Percentiles rank a stretch among this genome's conserved stretches.
These are phyloP conservation scores for Tetranychus urticae DNA, from an alignment of 1,140 invertebrate genomes.

Conservation along the genomic window DNA sequence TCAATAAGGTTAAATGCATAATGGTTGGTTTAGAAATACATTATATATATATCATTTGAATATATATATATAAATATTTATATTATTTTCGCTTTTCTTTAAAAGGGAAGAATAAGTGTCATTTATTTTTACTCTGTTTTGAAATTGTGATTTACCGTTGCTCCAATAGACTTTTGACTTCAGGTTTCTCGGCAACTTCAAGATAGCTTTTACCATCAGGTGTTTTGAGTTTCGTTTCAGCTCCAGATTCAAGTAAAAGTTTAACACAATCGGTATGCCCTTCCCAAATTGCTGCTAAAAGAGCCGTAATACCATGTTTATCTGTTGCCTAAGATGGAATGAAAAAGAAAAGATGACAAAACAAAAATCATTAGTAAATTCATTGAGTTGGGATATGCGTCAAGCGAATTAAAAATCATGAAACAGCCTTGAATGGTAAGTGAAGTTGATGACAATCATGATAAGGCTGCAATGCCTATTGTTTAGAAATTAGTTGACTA, in stretches of 20 bases:
- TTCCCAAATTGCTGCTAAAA: conserved; percentile 85
- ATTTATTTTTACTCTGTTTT: too few relatives aligned
- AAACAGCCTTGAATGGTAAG: too few relatives aligned
- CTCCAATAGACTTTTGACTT: conserved; percentile 45
- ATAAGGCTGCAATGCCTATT: neutral
- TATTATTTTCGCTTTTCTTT: too few relatives aligned
- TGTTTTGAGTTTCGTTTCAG: conserved; percentile 49
- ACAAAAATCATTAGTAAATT: neutral
- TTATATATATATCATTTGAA: too few relatives aligned
- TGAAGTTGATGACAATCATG: neutral
- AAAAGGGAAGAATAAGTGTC: too few relatives aligned
- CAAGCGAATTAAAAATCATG: neutral
- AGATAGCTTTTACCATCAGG: conserved; percentile 64
- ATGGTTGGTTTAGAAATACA: too few relatives aligned
- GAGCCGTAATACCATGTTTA: conserved; percentile 74
- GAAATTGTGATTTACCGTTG: too few relatives aligned
- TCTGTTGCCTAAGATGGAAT: conserved; percentile 38
- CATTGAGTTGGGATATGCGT: neutral
- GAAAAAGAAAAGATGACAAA: conserved; percentile 16
- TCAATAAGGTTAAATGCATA: too few relatives aligned
- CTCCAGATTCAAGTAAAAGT: conserved; percentile 60
- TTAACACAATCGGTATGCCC: conserved; percentile 74
- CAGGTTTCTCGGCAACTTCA: conserved; percentile 69
- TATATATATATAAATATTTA: too few relatives aligned
- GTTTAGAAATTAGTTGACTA: neutral